Evolutionary conservation across 2,888 invertebrate genomes (phyloP).

Genomic region (Stratiomys singularior): DNA sequence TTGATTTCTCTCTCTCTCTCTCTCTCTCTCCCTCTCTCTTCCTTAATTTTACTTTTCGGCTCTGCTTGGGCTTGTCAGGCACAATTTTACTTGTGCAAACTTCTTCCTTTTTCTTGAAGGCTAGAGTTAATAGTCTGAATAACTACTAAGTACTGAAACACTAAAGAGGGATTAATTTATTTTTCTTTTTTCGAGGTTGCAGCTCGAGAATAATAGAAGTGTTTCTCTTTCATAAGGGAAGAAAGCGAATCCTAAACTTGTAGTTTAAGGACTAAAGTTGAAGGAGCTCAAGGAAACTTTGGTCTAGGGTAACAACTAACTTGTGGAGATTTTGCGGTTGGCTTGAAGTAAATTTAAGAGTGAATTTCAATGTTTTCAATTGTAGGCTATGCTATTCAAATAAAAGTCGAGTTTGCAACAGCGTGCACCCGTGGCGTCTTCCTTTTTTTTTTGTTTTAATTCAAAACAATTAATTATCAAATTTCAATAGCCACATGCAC

Average conservation of each 20-base stretch:
- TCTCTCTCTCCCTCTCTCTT: not conserved
- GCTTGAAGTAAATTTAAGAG: conserved; percentile 7
- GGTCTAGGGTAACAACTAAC: not conserved
- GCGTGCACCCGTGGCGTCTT: too few relatives aligned
- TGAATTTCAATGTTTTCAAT: not conserved
- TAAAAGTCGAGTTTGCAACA: too few relatives aligned
- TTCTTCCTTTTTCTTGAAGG: not conserved
- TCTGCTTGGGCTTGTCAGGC: not conserved
- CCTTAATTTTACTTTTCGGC: too few relatives aligned
- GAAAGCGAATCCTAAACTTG: conserved; percentile 5
- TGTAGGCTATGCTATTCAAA: not conserved
- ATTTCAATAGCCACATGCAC: too few relatives aligned
- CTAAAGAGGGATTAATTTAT: conserved; percentile 16
- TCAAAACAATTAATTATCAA: too few relatives aligned
- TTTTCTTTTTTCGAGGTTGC: conserved; percentile 12
- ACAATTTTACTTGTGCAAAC: not conserved
- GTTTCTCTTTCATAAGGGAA: not conserved
- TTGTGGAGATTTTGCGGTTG: conserved; percentile 16
- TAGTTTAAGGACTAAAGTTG: conserved; percentile 35
- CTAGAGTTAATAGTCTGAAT: conserved; percentile 38
- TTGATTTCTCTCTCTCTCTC: conserved; percentile 10
- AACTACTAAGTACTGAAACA: conserved; percentile 28
- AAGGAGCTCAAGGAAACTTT: conserved; percentile 1
- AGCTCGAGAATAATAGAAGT: not conserved
- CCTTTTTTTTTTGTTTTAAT: too few relatives aligned